Percentiles rank a stretch among this genome's conserved stretches.
phyloP scores from a whole-genome alignment of 2,888 invertebrate species.

The Philereme transversata region DNA sequence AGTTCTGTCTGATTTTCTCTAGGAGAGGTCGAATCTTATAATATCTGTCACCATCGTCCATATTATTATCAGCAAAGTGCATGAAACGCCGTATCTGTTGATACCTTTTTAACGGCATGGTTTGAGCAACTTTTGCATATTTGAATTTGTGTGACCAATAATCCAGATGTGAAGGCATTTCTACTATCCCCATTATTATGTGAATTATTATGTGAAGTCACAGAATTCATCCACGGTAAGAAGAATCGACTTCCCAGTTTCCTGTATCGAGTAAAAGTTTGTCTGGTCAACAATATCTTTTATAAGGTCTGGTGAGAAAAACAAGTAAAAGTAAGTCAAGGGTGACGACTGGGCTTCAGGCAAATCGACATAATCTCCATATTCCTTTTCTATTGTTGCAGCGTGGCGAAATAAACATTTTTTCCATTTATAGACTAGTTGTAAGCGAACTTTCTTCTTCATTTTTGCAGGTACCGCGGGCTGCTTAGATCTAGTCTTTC shows the following conservation, averaged over 20 bases:
- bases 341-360: constrained; percentile 13
- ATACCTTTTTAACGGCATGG: constrained; percentile 20
- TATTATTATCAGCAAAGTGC: constrained; percentile 13
- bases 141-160: constrained; percentile 13
- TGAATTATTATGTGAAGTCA: constrained; percentile 16
- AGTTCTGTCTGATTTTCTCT: constrained; percentile 17
- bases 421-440: constrained; percentile 13
- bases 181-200: constrained; percentile 18
- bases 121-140: constrained; percentile 11
- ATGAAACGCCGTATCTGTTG: constrained; percentile 13
- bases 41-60: constrained; percentile 12
- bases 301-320: constrained; percentile 9
- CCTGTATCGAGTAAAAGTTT: constrained; percentile 3
- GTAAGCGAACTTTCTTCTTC: background rate
- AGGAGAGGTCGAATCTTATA: constrained; percentile 10
- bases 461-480: constrained; percentile 13
- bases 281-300: constrained; percentile 10
- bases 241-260: constrained; percentile 14
- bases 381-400: constrained; percentile 5
- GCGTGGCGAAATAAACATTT: background rate
- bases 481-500: constrained; percentile 10
- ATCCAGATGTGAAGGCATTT: constrained; percentile 17
- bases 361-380: constrained; percentile 4
- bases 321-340: constrained; percentile 14
- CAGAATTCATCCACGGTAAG: constrained; percentile 8